Conservation (phyloP, 2,888 invertebrate genomes). For the Aphodius granarius region DNA sequence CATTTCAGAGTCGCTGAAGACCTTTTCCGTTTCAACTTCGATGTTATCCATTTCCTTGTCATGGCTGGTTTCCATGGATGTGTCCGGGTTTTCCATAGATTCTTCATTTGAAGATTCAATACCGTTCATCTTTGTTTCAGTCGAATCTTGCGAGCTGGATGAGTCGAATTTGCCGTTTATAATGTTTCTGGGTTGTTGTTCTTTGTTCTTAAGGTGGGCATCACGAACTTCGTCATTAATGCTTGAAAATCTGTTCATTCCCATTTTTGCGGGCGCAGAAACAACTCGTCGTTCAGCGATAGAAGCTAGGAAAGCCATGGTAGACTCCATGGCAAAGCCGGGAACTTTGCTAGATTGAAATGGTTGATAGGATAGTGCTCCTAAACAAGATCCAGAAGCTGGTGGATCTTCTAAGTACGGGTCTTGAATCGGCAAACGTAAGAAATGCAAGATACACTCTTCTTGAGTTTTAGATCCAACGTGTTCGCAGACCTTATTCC, state of each 20-base stretch:
- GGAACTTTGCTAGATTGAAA: slow-evolving; percentile 97
- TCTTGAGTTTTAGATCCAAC: slow-evolving; percentile 98
- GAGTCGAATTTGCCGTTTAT: slow-evolving; percentile 74
- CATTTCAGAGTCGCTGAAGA: slow-evolving; percentile 61
- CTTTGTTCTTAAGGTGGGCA: slow-evolving; percentile 92
- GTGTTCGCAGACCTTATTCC: slow-evolving; percentile 99
- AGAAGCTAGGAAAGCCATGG: slow-evolving; percentile 97
- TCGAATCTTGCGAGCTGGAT: slow-evolving; percentile 49
- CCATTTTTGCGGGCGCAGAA: slow-evolving; percentile 95
- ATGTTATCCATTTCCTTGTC: slow-evolving; percentile 55
- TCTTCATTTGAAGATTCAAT: slow-evolving; percentile 38
- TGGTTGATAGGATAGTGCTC: slow-evolving; percentile 96
- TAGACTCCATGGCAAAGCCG: slow-evolving; percentile 99
- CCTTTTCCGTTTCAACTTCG: slow-evolving; percentile 46
- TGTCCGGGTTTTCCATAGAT: slow-evolving; percentile 46
- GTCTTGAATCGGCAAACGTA: slow-evolving; percentile 97
- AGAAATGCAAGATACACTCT: slow-evolving; percentile 98
- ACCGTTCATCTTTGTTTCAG: slow-evolving; percentile 48
- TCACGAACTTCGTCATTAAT: slow-evolving; percentile 99
- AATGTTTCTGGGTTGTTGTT: slow-evolving; percentile 68
- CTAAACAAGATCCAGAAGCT: slow-evolving; percentile 78
- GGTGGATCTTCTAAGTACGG: slow-evolving; percentile 92
- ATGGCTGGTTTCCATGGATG: slow-evolving; percentile 49
- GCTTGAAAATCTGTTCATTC: slow-evolving; percentile 97
- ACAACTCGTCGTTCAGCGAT: slow-evolving; percentile 99